Evolutionary conservation across 2,797 vertebrate genomes (phyloP), one percentile per base, ranked within the genome.

Genomic region (Leuciscus waleckii): DNA sequence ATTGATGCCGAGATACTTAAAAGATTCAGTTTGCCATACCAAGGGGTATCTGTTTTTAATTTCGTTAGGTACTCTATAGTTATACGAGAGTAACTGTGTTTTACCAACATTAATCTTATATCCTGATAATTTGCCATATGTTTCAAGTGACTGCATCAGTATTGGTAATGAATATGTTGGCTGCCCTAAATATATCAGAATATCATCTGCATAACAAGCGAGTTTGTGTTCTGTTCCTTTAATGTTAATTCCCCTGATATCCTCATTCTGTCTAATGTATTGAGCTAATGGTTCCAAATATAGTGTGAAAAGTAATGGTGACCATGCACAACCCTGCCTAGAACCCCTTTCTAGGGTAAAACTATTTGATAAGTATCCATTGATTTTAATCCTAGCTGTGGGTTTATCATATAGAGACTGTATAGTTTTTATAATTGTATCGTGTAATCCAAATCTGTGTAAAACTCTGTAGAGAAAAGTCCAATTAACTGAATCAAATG

Each of bases 241-340:
- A 58, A 58, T 21, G 2, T n/a, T 4, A 58, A 58, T 3, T 58
- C 54, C 54, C 54, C 8, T 58, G 23, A 58, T 58, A 58, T 67
- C 79, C 74, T 69, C 13, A 43, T 56, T 85, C 69, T 87, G 71
- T 70, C 86, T 76, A 2, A 85, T 68, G 5, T 79, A 49, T 79
- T 43, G 10, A 43, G 68, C 37, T 10, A 85, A 43, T 43, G 41
- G 41, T 43, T 85, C 77, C 7, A 78, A 29, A 70, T 81, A 84
- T 37, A 76, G 21, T 58, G 61, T 29, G 8, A 87, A 85, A 1
- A 78, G 39, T 21, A 77, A 21, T 21, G 76, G 76, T 21, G 87
- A 88, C 80, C 75, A 83, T 21, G 81, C 43, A 41, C 69, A 86
- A 8, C 78, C 87, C 37, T 86, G 84, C 29, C 54, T 68, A 3